Evolutionary conservation across 2,888 invertebrate genomes (phyloP), one percentile per base, ranked within the genome.

Genomic region (Belgica antarctica): DNA sequence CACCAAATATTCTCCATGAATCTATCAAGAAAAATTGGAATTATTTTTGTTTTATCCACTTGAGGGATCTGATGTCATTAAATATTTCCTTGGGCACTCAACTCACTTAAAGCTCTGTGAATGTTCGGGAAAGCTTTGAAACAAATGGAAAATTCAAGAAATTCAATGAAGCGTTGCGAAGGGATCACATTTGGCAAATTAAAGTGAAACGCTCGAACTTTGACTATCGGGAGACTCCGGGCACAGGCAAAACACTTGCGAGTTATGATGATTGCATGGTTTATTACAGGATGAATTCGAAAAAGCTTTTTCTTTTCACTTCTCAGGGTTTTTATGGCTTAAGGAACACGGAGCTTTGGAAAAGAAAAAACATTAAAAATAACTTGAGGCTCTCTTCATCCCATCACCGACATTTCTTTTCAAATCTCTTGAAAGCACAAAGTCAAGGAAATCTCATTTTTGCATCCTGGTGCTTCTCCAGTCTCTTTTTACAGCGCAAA

Each of bases 121-220:
- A n/a, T n/a, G n/a, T n/a, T n/a, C n/a, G n/a, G n/a, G 2, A 41
- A 41, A 22, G 22, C 52, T 52, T 3, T 19, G 17, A 19, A 52
- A 52, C 22, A 52, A 52, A 52, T 52, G 52, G 22, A 52, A n/a
- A n/a, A n/a, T n/a, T n/a, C n/a, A n/a, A n/a, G n/a, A n/a, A 22
- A n/a, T 52, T 52, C 52, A 52, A 52, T 52, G 52, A 10, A 52
- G 52, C 52, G n/a, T 19, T 19, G 2, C 52, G 2, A 52, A 19
- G 52, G 12, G 52, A 7, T 52, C 8, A 22, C 34, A 12, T 31
- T 12, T 5, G 12, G 34, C 34, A 31, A 12, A 31, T 8, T 31
- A 12, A 12, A 8, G 5, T 5, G 34, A 31, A 31, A 31, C 5
- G 34, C 5, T 31, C 12, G 12, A 31, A 31, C 34, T 31, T 31